Evolutionary conservation across 2,888 invertebrate genomes (phyloP), one percentile per base, ranked within the genome.

Genomic region (Cephus runcator): DNA sequence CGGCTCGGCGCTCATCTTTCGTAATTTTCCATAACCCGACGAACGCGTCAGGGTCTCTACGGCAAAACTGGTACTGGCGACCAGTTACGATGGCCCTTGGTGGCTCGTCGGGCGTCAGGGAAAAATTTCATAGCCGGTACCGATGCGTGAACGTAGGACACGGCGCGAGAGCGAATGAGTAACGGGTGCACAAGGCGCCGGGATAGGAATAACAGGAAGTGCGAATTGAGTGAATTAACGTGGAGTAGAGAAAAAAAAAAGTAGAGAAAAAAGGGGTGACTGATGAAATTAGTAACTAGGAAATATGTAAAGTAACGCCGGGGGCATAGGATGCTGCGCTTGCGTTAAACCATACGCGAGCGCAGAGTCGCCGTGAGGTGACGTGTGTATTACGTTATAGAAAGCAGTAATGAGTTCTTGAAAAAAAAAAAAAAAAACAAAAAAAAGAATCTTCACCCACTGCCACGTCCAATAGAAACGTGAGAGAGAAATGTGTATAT

Each of bases 161-260:
- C 9, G 56, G 0, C 23, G 23, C 9, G 23, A 23, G 56, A 56
- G 23, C 56, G 23, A 56, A 56, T 56, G 56, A 56, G 23, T 56
- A 23, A 56, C 23, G 56, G 23, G 56, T 56, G 56, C 56, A 23
- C 1, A 1, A 23, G 56, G 56, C 56, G 56, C 56, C 56, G 56
- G 56, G 56, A 56, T 23, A 56, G 56, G 56, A 56, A 82, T 82
- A 88, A 88, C 90, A 88, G 90, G 90, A 90, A 90, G 85, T 83
- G 83, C 83, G 85, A 89, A 88, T 90, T 90, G 87, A 88, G 87
- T 86, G 87, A 85, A 89, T 90, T 90, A 90, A 90, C 79, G 73
- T 34, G 34, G 69, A 69, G 76, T 73, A 69, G 36, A 56, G 3
- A 73, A 23, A 71, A 40, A 73, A 75, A 69, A 69, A 76, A 76